Base-by-base conservation (phyloP, 1,140 invertebrate genomes). In the Drosophila arawakana region DNA sequence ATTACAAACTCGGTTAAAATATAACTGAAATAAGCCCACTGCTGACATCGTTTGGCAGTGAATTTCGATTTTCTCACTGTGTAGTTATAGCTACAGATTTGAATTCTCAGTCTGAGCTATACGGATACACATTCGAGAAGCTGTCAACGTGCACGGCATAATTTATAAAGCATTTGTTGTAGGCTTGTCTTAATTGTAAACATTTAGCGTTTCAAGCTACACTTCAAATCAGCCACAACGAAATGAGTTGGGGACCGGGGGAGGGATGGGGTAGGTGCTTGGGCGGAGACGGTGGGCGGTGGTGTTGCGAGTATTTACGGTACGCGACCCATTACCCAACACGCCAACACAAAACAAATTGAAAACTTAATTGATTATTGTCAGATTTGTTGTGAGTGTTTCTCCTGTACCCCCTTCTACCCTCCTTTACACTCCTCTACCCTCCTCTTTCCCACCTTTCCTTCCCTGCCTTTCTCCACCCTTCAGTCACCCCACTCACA, bases 171-270 rank as follows among this genome's bases (percentile, higher is more conserved):
- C 59, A 74, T 83, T 89, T 89, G 80, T 89, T 89, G 80, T 83
- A 89, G 83, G 83, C 83, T 88, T 83, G 83, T 89, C 83, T 83
- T 80, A 86, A 81, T 79, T 69, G 76, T 82, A 86, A 86, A 66
- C 76, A 89, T 72, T 83, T 88, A 68, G 50, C 69, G 79, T 79
- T 84, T 85, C 74, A 81, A 79, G 81, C 57, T 59, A 44, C 81
- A 84, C 73, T 80, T 77, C 44, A 76, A 79, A 76, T 46, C 11
- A 34, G 39, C 8, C 21, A 49, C n/a, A 37, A 4, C 6, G 13
- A 52, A 21, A 21, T 21, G 18, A 1, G 18, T 21, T 21, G 18
- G 2, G 18, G 18, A 15, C 35, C n/a, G 9, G 10, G 10, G 11
- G 5, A 15, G 21, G 21, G 15, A n/a, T n/a, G 6, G 49, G 44